Conservation (phyloP, 2,113 vertebrate genomes). For the Gasterosteus nipponicus region DNA sequence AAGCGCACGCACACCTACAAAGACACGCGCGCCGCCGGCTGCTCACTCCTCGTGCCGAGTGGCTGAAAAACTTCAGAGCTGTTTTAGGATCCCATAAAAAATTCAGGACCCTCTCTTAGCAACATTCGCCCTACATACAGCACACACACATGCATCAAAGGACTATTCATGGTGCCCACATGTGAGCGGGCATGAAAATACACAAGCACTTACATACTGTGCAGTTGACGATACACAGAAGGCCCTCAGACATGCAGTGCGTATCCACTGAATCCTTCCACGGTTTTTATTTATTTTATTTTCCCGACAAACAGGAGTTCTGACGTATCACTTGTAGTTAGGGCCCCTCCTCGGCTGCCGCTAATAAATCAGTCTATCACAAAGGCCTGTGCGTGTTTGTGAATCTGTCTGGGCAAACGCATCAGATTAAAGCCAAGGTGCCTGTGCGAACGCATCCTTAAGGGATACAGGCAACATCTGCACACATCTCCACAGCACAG, state of each 20-base stretch:
- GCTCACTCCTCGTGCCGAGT: conserved; percentile 56
- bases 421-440: neutral
- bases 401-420: neutral
- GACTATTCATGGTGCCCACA: conserved; percentile 59
- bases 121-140: conserved; percentile 78
- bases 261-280: neutral
- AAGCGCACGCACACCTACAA: neutral
- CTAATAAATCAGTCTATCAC: conserved; percentile 19
- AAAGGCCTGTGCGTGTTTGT: conserved; percentile 6
- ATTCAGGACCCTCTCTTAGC: conserved; percentile 73
- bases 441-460: conserved; percentile 17
- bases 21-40: conserved; percentile 12
- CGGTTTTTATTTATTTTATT: conserved; percentile 11
- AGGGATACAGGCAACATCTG: conserved; percentile 33
- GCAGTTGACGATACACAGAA: conserved; percentile 17
- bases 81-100: conserved; percentile 78
- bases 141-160: conserved; percentile 53
- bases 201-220: conserved; percentile 12
- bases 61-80: conserved; percentile 67
- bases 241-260: neutral
- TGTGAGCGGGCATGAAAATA: conserved; percentile 44
- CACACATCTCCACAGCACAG: conserved; percentile 38
- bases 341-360: neutral
- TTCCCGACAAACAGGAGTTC: conserved; percentile 8
- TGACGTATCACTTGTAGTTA: conserved; percentile 1